Evolutionary conservation across 2,888 invertebrate species (phyloP).

Genomic region (Elgonia sp.): DNA sequence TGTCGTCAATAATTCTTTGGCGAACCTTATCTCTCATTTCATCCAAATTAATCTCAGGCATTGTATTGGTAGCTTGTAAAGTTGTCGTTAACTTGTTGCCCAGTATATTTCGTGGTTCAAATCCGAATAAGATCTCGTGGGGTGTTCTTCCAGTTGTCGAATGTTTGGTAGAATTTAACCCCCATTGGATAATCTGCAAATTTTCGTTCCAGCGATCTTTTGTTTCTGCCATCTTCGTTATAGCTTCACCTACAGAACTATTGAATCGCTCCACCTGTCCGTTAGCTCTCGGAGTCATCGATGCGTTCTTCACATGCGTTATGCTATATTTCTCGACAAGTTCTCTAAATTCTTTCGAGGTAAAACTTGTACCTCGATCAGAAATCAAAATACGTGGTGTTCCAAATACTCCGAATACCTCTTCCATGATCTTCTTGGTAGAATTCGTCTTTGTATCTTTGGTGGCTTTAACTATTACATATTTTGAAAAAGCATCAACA

Average conservation of each 20-base stretch:
- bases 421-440: neutral
- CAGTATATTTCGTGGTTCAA: neutral
- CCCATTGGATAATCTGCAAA: constrained; percentile 18
- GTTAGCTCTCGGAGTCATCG: neutral
- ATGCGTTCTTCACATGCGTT: neutral
- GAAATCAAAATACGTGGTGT: constrained; percentile 67
- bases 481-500: constrained; percentile 19
- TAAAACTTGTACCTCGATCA: too few relatives aligned
- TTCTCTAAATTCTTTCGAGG: too few relatives aligned
- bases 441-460: constrained; percentile 1
- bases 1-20: neutral
- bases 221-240: neutral
- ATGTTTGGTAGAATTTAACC: constrained; percentile 30
- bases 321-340: constrained; percentile 74
- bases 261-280: neutral
- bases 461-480: neutral
- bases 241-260: neutral
- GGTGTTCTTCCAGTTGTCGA: constrained; percentile 1
- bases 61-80: neutral
- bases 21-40: neutral
- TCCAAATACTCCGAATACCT: constrained; percentile 77
- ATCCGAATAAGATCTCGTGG: constrained; percentile 35
- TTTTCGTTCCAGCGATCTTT: constrained; percentile 27
- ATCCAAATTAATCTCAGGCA: neutral
- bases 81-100: constrained; percentile 15